Percentiles rank a stretch among this genome's conserved stretches.
phyloP scores from a whole-genome alignment of 2,888 invertebrate species.

The Adineta ricciae region DNA sequence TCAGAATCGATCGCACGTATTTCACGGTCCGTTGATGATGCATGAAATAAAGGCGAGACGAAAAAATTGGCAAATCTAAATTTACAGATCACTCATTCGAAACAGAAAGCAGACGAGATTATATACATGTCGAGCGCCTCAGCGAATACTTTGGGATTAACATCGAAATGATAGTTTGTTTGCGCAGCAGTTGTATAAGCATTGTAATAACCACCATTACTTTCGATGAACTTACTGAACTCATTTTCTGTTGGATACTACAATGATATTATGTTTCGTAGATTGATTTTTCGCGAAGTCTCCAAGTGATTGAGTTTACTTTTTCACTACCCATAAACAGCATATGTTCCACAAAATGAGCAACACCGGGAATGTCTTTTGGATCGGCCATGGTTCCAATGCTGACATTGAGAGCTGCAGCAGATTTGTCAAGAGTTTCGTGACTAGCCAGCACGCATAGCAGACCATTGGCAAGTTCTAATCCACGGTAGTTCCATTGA shows the following conservation, averaged over 20 bases:
- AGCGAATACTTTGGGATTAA: constrained; percentile 68
- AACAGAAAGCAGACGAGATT: too few relatives aligned
- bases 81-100: background rate
- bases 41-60: constrained; percentile 78
- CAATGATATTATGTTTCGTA: too few relatives aligned
- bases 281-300: too few relatives aligned
- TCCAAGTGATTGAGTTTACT: constrained; percentile 39
- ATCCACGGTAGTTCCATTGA: constrained; percentile 71
- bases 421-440: constrained; percentile 71
- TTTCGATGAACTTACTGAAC: constrained; percentile 64
- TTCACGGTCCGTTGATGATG: constrained; percentile 78
- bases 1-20: constrained; percentile 84
- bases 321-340: constrained; percentile 88
- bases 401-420: constrained; percentile 79
- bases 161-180: constrained; percentile 85
- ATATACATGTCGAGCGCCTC: constrained; percentile 70
- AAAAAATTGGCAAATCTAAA: constrained; percentile 89
- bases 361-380: constrained; percentile 73
- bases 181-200: constrained; percentile 80
- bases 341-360: constrained; percentile 99
- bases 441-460: constrained; percentile 83
- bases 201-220: constrained; percentile 83
- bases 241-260: constrained; percentile 74
- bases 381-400: constrained; percentile 78
- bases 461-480: constrained; percentile 71